phyloP scores from a whole-genome alignment of 2,888 invertebrate genomes.

The Philaethria dido region DNA sequence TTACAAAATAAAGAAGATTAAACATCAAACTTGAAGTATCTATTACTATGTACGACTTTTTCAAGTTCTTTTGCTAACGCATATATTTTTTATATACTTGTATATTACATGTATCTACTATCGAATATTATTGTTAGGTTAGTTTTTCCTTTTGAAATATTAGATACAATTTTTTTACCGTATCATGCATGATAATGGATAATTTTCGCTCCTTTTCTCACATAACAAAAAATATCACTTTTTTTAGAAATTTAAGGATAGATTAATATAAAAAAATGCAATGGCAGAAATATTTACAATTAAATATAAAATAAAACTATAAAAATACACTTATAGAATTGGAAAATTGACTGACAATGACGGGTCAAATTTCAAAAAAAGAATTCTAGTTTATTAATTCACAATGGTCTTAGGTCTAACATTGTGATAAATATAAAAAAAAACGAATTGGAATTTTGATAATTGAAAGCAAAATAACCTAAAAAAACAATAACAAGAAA shows the following conservation, averaged over 20 bases:
- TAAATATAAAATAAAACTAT: neutral
- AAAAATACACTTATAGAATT: neutral
- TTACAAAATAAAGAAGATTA: too few relatives aligned
- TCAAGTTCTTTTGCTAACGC: too few relatives aligned
- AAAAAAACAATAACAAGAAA: too few relatives aligned
- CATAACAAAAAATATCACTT: neutral
- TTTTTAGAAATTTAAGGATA: neutral
- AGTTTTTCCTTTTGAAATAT: neutral
- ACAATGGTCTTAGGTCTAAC: neutral
- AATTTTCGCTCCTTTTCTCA: neutral
- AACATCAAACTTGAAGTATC: too few relatives aligned
- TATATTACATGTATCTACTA: too few relatives aligned
- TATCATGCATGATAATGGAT: conserved; percentile 63
- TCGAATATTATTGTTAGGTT: too few relatives aligned
- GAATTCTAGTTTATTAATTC: conserved; percentile 10
- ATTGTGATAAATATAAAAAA: too few relatives aligned
- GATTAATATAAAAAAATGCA: neutral
- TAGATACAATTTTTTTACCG: conserved; percentile 50
- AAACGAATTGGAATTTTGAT: too few relatives aligned
- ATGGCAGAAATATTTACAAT: neutral
- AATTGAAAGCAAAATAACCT: too few relatives aligned
- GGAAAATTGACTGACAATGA: neutral
- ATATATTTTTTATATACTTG: too few relatives aligned
- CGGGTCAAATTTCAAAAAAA: neutral
- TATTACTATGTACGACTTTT: too few relatives aligned